These are phyloP conservation scores for Epiblema foenella DNA, from an alignment of 2,888 invertebrate genomes.

Conservation along the genomic window DNA sequence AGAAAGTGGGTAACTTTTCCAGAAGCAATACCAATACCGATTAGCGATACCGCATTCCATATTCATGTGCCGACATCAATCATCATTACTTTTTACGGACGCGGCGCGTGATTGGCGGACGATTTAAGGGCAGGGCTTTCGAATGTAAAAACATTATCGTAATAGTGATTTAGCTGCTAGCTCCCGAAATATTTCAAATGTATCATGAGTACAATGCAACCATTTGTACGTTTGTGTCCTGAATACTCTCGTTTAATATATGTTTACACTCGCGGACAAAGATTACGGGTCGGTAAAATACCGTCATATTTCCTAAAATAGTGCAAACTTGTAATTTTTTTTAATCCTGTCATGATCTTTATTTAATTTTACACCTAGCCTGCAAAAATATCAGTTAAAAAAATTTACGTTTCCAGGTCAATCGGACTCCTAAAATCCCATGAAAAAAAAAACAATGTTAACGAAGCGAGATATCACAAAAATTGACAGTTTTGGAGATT, in stretches of 20 bases:
- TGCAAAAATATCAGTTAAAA: no score
- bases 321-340: no score
- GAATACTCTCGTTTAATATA: not conserved
- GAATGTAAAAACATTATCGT: conserved; percentile 21
- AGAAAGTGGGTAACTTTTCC: conserved; percentile 3
- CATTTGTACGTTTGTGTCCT: not conserved
- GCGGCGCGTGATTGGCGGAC: conserved; percentile 26
- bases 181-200: not conserved
- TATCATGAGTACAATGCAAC: not conserved
- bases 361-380: no score
- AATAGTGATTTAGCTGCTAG: conserved; percentile 16
- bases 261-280: no score
- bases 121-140: conserved; percentile 23
- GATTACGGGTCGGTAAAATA: no score
- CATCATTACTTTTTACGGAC: conserved; percentile 43
- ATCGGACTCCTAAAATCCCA: no score
- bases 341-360: no score
- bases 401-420: no score
- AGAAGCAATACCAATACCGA: conserved; percentile 17
- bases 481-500: no score
- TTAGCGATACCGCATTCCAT: conserved; percentile 34
- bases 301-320: no score
- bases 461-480: no score
- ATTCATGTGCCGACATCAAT: conserved; percentile 36
- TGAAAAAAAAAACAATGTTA: no score